Conservation (phyloP, 2,888 invertebrate genomes). For the Sarcophaga subvicina region DNA sequence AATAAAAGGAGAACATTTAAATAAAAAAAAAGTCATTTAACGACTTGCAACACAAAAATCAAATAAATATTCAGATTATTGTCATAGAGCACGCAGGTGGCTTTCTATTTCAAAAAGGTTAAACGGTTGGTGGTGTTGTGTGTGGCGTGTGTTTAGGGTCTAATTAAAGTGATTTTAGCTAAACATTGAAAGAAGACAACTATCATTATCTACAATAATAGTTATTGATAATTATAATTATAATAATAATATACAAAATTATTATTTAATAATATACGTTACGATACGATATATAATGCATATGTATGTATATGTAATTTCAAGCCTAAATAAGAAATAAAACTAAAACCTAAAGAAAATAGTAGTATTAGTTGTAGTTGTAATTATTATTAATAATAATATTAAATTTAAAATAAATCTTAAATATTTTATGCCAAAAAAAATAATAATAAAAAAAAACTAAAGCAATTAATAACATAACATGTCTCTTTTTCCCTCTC, state of each 20-base stretch:
- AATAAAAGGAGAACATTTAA: conserved; percentile 62
- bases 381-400: background rate
- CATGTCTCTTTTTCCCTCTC: conserved; percentile 57
- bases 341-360: conserved; percentile 40
- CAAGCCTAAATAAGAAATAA: conserved; percentile 8
- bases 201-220: background rate
- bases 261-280: conserved; percentile 44
- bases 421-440: conserved; percentile 54
- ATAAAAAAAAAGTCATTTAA: conserved; percentile 61
- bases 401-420: conserved; percentile 58
- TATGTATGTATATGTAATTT: conserved; percentile 8
- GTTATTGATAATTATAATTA: too few relatives aligned
- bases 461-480: conserved; percentile 23
- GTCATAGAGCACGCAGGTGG: background rate
- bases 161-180: conserved; percentile 34
- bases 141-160: background rate
- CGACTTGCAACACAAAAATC: conserved; percentile 55
- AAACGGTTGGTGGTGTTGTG: conserved; percentile 1
- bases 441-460: conserved; percentile 5
- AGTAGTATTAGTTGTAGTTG: conserved; percentile 15
- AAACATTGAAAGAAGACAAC: background rate
- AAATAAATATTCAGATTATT: conserved; percentile 36
- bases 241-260: conserved; percentile 37
- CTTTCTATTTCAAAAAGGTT: background rate
- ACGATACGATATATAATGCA: conserved; percentile 23